Percentiles rank a stretch among this genome's conserved stretches.
Evolutionary conservation across 2,888 invertebrate species (phyloP).

Genomic region (Euplexia lucipara): DNA sequence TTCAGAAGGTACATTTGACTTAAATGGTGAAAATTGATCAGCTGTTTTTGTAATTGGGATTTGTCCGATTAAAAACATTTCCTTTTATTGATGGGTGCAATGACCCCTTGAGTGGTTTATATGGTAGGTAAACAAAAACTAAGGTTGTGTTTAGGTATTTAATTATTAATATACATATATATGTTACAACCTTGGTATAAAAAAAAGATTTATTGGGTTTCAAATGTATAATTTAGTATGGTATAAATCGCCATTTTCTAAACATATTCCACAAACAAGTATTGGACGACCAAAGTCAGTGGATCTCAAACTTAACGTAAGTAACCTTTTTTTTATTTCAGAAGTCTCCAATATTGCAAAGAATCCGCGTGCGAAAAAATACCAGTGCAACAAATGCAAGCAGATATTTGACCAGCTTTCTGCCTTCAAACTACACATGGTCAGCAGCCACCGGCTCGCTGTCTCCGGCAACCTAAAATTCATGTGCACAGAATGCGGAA

Average conservation of each 20-base stretch:
- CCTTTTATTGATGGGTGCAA: no score
- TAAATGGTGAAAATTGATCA: no score
- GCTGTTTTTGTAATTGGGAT: no score
- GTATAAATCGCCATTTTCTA: not conserved
- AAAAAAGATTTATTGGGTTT: no score
- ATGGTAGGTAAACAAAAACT: no score
- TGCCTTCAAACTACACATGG: constrained; percentile 81
- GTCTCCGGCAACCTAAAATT: constrained; percentile 67
- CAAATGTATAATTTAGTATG: no score
- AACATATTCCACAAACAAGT: not conserved
- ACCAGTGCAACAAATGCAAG: constrained; percentile 86
- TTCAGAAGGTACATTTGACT: no score
- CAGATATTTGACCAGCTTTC: constrained; percentile 81
- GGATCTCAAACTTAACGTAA: not conserved
- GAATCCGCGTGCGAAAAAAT: constrained; percentile 75
- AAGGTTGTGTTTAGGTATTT: no score
- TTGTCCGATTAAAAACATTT: no score
- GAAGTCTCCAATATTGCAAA: constrained; percentile 56
- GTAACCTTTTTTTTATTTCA: constrained; percentile 45
- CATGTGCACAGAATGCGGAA: constrained; percentile 82
- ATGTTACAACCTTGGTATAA: no score
- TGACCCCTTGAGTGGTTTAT: no score
- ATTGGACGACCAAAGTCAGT: not conserved
- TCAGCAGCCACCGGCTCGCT: constrained; percentile 70
- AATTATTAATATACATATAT: no score